Evolutionary conservation across 2,797 vertebrate genomes (phyloP), one percentile per base, ranked within the genome.

Genomic region (Lagocephalus sceleratus): DNA sequence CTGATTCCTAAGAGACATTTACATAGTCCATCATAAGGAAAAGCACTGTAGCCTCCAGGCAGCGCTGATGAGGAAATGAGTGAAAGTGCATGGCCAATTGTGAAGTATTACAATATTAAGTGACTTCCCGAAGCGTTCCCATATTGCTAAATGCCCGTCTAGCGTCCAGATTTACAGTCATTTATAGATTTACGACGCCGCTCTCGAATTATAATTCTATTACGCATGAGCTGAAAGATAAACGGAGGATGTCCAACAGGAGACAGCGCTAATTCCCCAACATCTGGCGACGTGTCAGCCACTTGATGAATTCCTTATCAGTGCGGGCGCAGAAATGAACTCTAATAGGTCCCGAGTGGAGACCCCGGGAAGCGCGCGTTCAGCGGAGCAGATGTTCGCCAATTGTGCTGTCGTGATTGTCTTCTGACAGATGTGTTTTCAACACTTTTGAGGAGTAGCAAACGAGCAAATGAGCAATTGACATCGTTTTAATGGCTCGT

Each of bases 221-320:
- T 65, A 47, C 20, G 16, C 23, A 5, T 50, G 54, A 54, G 60
- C 42, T 63, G 45, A 65, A 78, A 75, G 62, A 70, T 67, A 64
- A 57, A 75, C 65, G 65, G 52, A 25, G 64, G 51, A 59, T 76
- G 83, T 80, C 81, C 78, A 86, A 82, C 81, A 81, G 77, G 82
- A 87, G 78, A 76, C 74, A 75, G 45, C 57, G 49, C 68, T 80
- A 75, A 86, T 85, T 82, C 72, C 75, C 69, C 47, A 88, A 87
- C 89, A 91, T 90, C 87, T 90, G 89, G 86, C 66, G 51, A 32
- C 71, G 74, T 86, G 87, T 90, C 84, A 86, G 74, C 68, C 76
- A 82, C 79, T 60, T 87, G 86, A 91, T 87, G 86, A 89, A 90
- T 90, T 76, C 81, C 79, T 89, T 74, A 87, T 86, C 81, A 69